phyloP scores from a whole-genome alignment of 2,888 invertebrate genomes.

The Eristalinus aeneus region DNA sequence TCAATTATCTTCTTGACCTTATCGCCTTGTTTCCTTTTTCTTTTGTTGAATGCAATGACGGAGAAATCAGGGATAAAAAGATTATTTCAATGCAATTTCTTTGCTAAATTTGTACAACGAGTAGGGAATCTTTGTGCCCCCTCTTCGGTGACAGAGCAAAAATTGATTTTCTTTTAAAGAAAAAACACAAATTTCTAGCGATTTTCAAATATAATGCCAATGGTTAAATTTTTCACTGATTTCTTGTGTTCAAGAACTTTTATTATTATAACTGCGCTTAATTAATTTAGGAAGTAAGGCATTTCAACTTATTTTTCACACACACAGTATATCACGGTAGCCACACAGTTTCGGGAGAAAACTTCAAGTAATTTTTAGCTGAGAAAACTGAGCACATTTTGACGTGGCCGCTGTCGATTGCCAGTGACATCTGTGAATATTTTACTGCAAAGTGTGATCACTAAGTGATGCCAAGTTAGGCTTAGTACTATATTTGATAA shows the following conservation, averaged over 20 bases:
- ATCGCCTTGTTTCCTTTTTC: neutral
- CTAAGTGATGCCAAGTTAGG: slow-evolving; percentile 41
- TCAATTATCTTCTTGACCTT: slow-evolving; percentile 2
- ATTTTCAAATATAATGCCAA: slow-evolving; percentile 16
- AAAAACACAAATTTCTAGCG: slow-evolving; percentile 16
- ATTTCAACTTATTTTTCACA: slow-evolving; percentile 56
- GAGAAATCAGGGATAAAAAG: neutral
- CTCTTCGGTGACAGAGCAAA: slow-evolving; percentile 58
- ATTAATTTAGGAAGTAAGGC: slow-evolving; percentile 30
- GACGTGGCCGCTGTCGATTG: slow-evolving; percentile 57
- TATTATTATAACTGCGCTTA: slow-evolving; percentile 1
- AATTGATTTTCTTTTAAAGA: slow-evolving; percentile 54
- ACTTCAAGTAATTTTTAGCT: slow-evolving; percentile 62
- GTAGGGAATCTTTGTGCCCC: slow-evolving; percentile 8
- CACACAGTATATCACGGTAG: slow-evolving; percentile 59
- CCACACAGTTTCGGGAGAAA: slow-evolving; percentile 62
- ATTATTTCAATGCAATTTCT: slow-evolving; percentile 14
- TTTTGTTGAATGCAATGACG: neutral
- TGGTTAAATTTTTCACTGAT: slow-evolving; percentile 4
- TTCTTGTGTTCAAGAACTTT: neutral
- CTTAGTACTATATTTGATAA: too few relatives aligned
- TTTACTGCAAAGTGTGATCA: neutral
- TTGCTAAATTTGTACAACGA: slow-evolving; percentile 34
- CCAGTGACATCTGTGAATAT: slow-evolving; percentile 45
- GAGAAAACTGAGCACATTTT: slow-evolving; percentile 65